phyloP scores from a whole-genome alignment of 2,888 invertebrate species.

The Hyppa rectilinea region DNA sequence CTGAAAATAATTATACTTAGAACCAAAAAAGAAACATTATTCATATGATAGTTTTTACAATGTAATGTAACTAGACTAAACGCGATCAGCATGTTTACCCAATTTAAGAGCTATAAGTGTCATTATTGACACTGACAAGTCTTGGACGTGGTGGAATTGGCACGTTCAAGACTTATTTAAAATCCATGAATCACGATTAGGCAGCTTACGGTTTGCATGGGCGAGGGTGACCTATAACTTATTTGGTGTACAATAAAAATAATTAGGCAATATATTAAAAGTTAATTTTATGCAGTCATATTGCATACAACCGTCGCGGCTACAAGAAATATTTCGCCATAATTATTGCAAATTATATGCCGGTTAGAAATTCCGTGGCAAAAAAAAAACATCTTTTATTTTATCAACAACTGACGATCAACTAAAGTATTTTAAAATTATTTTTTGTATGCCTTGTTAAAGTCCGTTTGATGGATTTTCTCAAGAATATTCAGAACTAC shows the following conservation, averaged over 20 bases:
- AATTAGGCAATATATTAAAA: slow-evolving; percentile 46
- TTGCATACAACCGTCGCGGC: slow-evolving; percentile 39
- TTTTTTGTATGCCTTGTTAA: neutral
- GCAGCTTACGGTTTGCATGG: slow-evolving; percentile 25
- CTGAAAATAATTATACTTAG: too few species aligned
- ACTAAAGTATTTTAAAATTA: neutral
- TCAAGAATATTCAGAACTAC: too few species aligned
- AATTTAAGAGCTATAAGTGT: too few species aligned
- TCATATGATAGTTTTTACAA: too few species aligned
- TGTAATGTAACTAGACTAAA: too few species aligned
- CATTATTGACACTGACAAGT: too few species aligned
- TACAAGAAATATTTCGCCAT: slow-evolving; percentile 45
- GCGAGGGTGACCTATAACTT: neutral
- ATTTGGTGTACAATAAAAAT: slow-evolving; percentile 48
- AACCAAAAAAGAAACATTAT: too few species aligned
- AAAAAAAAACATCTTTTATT: slow-evolving; percentile 10
- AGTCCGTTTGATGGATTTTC: neutral
- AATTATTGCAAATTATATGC: slow-evolving; percentile 46
- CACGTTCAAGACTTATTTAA: neutral
- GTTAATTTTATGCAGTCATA: slow-evolving; percentile 52
- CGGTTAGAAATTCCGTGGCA: slow-evolving; percentile 9
- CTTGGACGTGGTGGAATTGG: too few species aligned
- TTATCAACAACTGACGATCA: neutral
- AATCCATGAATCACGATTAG: neutral
- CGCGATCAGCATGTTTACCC: too few species aligned